Evolutionary conservation across 2,888 invertebrate species (phyloP).

Genomic region (Colostygia pectinataria): DNA sequence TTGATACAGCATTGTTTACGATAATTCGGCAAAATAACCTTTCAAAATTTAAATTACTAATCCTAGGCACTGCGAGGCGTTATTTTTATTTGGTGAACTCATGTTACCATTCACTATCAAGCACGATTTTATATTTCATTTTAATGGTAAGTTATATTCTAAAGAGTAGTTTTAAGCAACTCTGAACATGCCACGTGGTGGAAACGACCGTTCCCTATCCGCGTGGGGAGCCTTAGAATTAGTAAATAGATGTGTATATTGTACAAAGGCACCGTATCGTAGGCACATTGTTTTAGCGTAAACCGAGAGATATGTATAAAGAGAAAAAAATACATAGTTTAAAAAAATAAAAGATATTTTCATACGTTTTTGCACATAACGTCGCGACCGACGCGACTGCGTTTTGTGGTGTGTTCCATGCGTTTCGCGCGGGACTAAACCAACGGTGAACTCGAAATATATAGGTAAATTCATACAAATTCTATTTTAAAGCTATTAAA

Average conservation of each 20-base stretch:
- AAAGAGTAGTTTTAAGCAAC: constrained; percentile 42
- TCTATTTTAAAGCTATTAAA: constrained; percentile 29
- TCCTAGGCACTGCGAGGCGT: constrained; percentile 28
- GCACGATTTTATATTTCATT: constrained; percentile 64
- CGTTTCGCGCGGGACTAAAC: constrained; percentile 23
- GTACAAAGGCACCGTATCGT: constrained; percentile 75
- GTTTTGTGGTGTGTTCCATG: constrained; percentile 55
- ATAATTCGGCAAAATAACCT: constrained; percentile 19
- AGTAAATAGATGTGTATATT: constrained; percentile 71
- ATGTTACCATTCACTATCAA: constrained; percentile 80
- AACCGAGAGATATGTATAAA: constrained; percentile 72
- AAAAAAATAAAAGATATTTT: constrained; percentile 68
- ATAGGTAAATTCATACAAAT: constrained; percentile 25
- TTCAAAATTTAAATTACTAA: constrained; percentile 19
- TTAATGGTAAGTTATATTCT: constrained; percentile 66
- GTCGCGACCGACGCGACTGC: constrained; percentile 46
- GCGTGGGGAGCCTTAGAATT: constrained; percentile 54
- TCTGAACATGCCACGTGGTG: constrained; percentile 38
- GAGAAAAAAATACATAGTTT: constrained; percentile 70
- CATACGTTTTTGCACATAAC: constrained; percentile 82
- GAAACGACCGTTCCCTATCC: constrained; percentile 25
- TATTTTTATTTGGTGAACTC: constrained; percentile 75
- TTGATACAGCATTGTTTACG: constrained; percentile 12
- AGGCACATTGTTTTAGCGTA: constrained; percentile 78
- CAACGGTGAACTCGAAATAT: constrained; percentile 26